Evolutionary conservation across 2,888 invertebrate species (phyloP).

Genomic region (Ametastegia equiseti): DNA sequence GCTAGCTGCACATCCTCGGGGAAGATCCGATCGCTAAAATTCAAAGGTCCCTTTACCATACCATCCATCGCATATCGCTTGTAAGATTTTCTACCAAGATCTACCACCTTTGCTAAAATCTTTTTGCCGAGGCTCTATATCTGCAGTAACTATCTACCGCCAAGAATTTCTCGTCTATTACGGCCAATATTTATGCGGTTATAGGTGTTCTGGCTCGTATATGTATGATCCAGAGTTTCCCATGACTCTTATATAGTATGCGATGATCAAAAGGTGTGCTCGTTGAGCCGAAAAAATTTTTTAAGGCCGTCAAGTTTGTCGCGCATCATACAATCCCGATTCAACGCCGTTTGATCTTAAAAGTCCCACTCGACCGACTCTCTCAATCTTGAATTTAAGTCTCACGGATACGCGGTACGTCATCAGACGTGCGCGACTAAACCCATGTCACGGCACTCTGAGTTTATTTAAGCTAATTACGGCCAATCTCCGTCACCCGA

Average conservation of each 20-base stretch:
- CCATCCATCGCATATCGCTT: too few relatives aligned
- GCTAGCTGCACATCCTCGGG: conserved; percentile 24
- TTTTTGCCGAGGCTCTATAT: conserved; percentile 24
- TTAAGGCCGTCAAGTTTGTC: not conserved
- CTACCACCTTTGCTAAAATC: conserved; percentile 1
- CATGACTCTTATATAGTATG: too few relatives aligned
- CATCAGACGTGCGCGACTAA: conserved; percentile 70
- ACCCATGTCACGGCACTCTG: conserved; percentile 72
- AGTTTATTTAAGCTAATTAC: conserved; percentile 72
- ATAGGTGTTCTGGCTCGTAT: not conserved
- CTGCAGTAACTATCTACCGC: conserved; percentile 20
- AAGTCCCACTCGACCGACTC: not conserved
- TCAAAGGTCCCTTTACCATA: conserved; percentile 8
- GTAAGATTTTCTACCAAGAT: conserved; percentile 29
- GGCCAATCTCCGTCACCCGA: conserved; percentile 44
- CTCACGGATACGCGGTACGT: conserved; percentile 57
- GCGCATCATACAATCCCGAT: not conserved
- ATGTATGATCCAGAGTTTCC: too few relatives aligned
- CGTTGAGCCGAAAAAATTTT: not conserved
- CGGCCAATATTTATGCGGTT: conserved; percentile 8
- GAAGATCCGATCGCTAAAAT: conserved; percentile 28
- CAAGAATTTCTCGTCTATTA: conserved; percentile 21
- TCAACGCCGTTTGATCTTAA: not conserved
- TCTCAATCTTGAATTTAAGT: not conserved
- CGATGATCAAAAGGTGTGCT: too few relatives aligned